Evolutionary conservation across 2,888 invertebrate species (phyloP), one percentile per base, ranked within the genome.

Genomic region (Leptopilina syphax): DNA sequence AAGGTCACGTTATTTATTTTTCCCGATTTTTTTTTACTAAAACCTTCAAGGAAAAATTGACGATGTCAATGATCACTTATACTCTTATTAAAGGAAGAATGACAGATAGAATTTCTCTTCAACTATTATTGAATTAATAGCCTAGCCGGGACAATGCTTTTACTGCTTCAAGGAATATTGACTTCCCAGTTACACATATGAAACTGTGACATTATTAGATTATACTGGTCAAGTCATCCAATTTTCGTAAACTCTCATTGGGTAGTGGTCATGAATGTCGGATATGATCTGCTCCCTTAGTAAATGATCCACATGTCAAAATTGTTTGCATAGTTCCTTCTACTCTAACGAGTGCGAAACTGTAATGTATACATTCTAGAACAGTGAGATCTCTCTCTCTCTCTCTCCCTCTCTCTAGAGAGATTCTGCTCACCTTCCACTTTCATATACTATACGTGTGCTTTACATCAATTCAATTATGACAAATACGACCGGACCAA

Each of bases 381-480:
- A 73, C 73, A 73, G 8, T 54, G 73, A 54, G 27, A 34, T 8
- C 12, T 18, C 18, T 18, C 18, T 18, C 18, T 18, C 18, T 18
- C 18, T 18, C 18, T 18, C 18, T 18, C 18, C 18, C 18, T 18
- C 18, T 18, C 18, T 70, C 73, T 54, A 54, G 27, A 57, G 73
- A 54, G 57, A 73, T 34, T 57, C 41, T 27, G 34, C 57, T 57
- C 73, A 73, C 73, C 73, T 73, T 73, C 57, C n/a, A 50, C 57
- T 73, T 57, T 70, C 24, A 50, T 47, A 47, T 18, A 18, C 18
- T 18, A 18, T 18, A 18, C 18, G 18, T 34, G n/a, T 73, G 73
- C 57, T 73, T 73, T 57, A 73, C 73, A 73, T 73, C 73, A 73
- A 57, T 73, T 73, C 73, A 73, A 73, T 73, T 73, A 73, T 73